Evolutionary conservation across 2,797 vertebrate species (phyloP), one percentile per base, ranked within the genome.

Genomic region (Apodemus agrarius): DNA sequence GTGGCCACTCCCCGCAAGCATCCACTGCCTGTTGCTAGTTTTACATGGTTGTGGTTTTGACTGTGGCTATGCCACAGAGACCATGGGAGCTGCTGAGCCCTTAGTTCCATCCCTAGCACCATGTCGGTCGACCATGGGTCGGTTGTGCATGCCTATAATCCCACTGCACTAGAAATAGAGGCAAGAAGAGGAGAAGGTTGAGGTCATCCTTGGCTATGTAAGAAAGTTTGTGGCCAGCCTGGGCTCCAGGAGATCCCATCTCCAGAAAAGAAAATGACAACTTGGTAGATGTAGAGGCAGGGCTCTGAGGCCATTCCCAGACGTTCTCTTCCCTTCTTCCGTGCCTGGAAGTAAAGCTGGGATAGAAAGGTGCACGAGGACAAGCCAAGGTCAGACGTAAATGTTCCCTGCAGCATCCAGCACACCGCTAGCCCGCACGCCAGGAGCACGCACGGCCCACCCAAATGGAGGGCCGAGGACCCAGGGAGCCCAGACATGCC

Each of bases 361-460:
- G 49, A 13, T 54, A 19, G 59, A 14, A 49, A 0, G 11, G 59
- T 13, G 24, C 43, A 65, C 63, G 29, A 24, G 13, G 17, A 17
- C 29, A 43, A 87, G 57, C 11, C 21, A 49, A 61, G 0, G 3
- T 6, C 40, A 21, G 17, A 3, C 24, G 22, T 59, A 9, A 24
- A 14, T 3, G 3, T 2, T 67, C 61, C 69, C 54, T 26, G 1
- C 0, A 40, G 83, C 80, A 46, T 2, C 46, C n/a, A n/a, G 74
- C 31, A 29, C 52, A 26, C 59, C 2, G 29, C 31, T 21, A 31
- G 49, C 31, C 34, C 63, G 54, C 29, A 12, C 0, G 1, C 49
- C 6, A 65, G 31, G 52, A 5, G 0, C 29, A 6, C 0, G 43
- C 29, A 57, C 7, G 2, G 67, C 2, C 46, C 26, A 21, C 65